These are phyloP conservation scores for Trinectes maculatus DNA, from an alignment of 2,113 vertebrate species.

Conservation along the genomic window DNA sequence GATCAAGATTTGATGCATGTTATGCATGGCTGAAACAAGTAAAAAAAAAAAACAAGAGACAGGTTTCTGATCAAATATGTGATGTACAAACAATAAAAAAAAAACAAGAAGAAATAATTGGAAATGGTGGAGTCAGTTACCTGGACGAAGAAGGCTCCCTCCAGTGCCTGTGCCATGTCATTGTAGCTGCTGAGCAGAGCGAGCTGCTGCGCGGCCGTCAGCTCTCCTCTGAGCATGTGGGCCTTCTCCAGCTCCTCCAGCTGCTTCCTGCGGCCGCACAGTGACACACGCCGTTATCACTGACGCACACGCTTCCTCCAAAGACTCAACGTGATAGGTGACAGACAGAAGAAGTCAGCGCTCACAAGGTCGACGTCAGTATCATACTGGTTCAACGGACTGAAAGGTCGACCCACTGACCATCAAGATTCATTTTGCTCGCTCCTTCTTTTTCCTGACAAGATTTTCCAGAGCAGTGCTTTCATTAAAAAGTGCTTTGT, in stretches of 20 bases:
- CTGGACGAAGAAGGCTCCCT: conserved; percentile 93
- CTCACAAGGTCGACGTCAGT: no score
- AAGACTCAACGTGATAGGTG: neutral
- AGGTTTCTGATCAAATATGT: no score
- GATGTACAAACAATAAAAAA: no score
- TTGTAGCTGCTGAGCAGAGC: conserved; percentile 84
- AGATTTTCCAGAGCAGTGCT: neutral
- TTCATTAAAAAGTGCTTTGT: conserved; percentile 25
- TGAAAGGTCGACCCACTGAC: no score
- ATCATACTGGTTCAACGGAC: neutral
- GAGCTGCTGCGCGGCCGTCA: conserved; percentile 83
- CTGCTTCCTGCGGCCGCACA: conserved; percentile 82
- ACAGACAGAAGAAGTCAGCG: no score
- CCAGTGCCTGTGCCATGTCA: conserved; percentile 85
- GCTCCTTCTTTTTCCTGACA: neutral
- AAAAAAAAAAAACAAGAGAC: no score
- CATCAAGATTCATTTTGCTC: neutral
- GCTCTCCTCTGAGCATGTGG: conserved; percentile 85
- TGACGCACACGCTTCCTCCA: neutral
- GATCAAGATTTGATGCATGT: neutral
- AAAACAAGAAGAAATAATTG: no score
- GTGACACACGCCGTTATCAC: neutral
- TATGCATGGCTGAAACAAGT: no score
- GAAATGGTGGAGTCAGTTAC: conserved; percentile 65
- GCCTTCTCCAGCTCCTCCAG: conserved; percentile 84